These are phyloP conservation scores for Jordanella pulchra DNA, from an alignment of 2,797 vertebrate species.

Conservation along the genomic window DNA sequence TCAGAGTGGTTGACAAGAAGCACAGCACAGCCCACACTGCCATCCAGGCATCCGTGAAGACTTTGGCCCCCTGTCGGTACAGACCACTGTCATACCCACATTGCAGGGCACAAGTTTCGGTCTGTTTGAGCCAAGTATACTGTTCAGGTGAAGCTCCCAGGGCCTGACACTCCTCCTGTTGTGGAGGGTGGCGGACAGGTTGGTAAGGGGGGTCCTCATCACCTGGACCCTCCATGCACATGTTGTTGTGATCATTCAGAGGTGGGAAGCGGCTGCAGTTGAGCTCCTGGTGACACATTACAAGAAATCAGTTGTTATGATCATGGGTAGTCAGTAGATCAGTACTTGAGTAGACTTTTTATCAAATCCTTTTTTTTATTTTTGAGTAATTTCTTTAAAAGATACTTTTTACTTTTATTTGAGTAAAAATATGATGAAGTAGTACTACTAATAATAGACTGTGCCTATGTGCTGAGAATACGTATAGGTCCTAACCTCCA, in stretches of 20 bases:
- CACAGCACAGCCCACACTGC: constrained; percentile 96
- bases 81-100: constrained; percentile 95
- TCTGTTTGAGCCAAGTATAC: constrained; percentile 95
- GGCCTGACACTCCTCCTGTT: constrained; percentile 91
- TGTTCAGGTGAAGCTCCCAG: constrained; percentile 87
- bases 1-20: constrained; percentile 96
- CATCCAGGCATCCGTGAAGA: constrained; percentile 98
- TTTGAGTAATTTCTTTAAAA: no score
- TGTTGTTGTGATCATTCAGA: constrained; percentile 98
- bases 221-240: constrained; percentile 98
- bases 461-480: no score
- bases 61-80: constrained; percentile 90
- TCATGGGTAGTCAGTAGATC: no score
- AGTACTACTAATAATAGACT: no score
- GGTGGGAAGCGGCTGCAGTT: constrained; percentile 99
- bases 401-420: no score
- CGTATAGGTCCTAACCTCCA: no score
- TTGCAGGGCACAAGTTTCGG: constrained; percentile 89
- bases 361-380: no score
- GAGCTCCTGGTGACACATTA: constrained; percentile 70
- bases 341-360: no score
- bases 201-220: constrained; percentile 91
- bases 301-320: no score
- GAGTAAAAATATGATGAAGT: no score
- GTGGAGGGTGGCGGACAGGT: constrained; percentile 83